Conservation (phyloP, 2,888 invertebrate species). For the Habroteleia sp. region DNA sequence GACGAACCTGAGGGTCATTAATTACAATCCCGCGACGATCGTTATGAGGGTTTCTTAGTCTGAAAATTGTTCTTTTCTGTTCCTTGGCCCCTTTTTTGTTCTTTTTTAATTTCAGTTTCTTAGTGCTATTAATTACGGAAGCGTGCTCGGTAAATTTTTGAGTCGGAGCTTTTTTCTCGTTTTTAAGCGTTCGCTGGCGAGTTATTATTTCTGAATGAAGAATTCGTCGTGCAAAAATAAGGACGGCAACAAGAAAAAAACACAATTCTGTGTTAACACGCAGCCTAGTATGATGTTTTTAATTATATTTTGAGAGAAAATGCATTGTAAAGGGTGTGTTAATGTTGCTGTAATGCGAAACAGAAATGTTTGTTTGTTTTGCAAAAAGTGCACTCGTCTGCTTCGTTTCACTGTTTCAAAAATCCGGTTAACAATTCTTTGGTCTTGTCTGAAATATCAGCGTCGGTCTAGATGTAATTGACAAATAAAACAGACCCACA, state of each 20-base stretch:
- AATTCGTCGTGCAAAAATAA: conserved; percentile 42
- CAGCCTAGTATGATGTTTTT: conserved; percentile 37
- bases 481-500: too few relatives aligned
- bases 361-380: conserved; percentile 32
- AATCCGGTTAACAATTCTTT: conserved; percentile 18
- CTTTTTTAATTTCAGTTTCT: conserved; percentile 7
- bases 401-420: conserved; percentile 8
- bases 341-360: conserved; percentile 7
- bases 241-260: conserved; percentile 16
- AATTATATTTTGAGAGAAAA: conserved; percentile 37
- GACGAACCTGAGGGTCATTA: conserved; percentile 1
- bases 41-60: not conserved
- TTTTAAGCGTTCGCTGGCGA: conserved; percentile 16
- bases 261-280: conserved; percentile 31
- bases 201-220: conserved; percentile 48
- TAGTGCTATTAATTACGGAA: conserved; percentile 24
- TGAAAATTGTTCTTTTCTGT: not conserved
- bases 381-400: conserved; percentile 20
- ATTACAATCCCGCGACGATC: conserved; percentile 4
- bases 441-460: too few relatives aligned
- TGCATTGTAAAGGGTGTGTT: conserved; percentile 25
- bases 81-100: not conserved
- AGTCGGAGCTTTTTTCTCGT: conserved; percentile 11
- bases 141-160: conserved; percentile 25
- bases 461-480: too few relatives aligned